Evolutionary conservation across 2,888 invertebrate species (phyloP).

Genomic region (Tiphia femorata): DNA sequence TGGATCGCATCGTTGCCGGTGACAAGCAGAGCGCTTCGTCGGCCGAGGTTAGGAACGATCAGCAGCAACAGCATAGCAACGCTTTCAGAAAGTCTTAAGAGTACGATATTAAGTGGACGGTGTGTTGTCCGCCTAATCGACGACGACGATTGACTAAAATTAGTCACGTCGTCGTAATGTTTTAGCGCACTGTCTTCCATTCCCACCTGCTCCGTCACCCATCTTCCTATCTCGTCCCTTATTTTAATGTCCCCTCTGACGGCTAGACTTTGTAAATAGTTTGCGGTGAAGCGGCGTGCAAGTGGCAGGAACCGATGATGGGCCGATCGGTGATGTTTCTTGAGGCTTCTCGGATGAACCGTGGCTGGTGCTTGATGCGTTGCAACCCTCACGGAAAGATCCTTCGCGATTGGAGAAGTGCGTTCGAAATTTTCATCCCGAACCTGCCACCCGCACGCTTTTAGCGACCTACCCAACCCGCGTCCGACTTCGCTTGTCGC

Average conservation of each 20-base stretch:
- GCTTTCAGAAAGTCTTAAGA: constrained; percentile 43
- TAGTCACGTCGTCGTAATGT: constrained; percentile 33
- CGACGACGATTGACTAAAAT: too few relatives aligned
- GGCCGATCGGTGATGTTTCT: not conserved
- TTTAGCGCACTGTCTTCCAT: constrained; percentile 38
- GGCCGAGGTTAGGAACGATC: constrained; percentile 57
- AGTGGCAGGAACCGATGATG: constrained; percentile 13
- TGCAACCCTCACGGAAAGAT: too few relatives aligned
- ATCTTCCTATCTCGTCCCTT: constrained; percentile 18
- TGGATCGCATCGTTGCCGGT: constrained; percentile 54
- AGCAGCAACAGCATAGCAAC: constrained; percentile 38
- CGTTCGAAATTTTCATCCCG: not conserved
- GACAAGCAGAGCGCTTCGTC: constrained; percentile 40
- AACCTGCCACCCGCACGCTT: constrained; percentile 23
- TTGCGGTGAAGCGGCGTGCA: not conserved
- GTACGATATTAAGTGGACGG: not conserved
- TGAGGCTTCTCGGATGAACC: not conserved
- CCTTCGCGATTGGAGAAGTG: constrained; percentile 7
- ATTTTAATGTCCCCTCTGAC: not conserved
- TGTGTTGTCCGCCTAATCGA: not conserved
- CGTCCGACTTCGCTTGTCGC: constrained; percentile 31
- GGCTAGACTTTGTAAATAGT: constrained; percentile 41
- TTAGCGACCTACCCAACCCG: constrained; percentile 18
- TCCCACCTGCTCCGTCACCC: constrained; percentile 6
- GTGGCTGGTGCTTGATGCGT: too few relatives aligned